Evolutionary conservation across 2,113 vertebrate species (phyloP).

Genomic region (Amazona guildingii): DNA sequence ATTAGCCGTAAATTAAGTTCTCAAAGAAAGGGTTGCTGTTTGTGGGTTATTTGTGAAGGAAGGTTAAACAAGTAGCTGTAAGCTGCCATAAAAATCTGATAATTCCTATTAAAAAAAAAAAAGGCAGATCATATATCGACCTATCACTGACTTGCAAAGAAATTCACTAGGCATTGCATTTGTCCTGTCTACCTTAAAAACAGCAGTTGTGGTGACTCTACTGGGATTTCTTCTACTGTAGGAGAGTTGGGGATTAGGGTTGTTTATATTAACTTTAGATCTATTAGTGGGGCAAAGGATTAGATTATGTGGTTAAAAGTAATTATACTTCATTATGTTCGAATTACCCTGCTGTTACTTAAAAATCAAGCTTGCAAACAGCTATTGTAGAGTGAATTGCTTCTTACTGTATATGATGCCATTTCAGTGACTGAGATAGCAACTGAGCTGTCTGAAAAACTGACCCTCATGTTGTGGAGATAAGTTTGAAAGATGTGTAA

Average conservation of each 20-base stretch:
- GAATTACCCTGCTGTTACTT: background rate
- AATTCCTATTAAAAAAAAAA: background rate
- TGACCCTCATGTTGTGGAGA: background rate
- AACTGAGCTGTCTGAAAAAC: background rate
- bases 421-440: background rate
- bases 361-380: background rate
- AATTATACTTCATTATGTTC: background rate
- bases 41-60: background rate
- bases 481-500: background rate
- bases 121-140: background rate
- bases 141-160: background rate
- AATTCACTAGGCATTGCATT: background rate
- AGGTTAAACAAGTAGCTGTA: background rate
- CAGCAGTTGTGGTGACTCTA: background rate
- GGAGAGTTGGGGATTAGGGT: background rate
- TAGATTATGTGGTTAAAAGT: background rate
- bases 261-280: background rate
- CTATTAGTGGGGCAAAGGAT: background rate
- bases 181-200: background rate
- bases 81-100: background rate
- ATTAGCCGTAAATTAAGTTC: background rate
- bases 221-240: background rate
- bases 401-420: background rate
- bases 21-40: background rate
- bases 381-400: background rate